These are phyloP conservation scores for Lanistes nyassanus DNA, from an alignment of 1,140 invertebrate species.

Conservation along the genomic window DNA sequence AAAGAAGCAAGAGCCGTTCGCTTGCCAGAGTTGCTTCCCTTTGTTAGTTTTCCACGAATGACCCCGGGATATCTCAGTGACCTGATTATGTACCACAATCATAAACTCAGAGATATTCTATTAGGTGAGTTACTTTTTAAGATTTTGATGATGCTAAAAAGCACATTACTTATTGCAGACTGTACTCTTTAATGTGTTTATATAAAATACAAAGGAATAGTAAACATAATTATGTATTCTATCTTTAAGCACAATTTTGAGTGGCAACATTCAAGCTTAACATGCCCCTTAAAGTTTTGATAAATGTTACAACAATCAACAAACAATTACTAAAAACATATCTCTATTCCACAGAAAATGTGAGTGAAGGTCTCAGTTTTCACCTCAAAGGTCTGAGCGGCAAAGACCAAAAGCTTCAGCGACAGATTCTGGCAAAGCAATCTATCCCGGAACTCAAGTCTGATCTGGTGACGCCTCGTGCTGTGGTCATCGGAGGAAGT, in stretches of 20 bases:
- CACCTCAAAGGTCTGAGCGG: background rate
- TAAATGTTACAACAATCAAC: background rate
- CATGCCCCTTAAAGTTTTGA: background rate
- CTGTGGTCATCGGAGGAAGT: background rate
- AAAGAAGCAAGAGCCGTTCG: background rate
- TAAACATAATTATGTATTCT: background rate
- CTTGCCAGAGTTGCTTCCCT: background rate
- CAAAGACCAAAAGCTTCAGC: background rate
- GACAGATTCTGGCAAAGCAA: background rate
- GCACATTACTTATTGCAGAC: background rate
- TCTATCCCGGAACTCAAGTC: background rate
- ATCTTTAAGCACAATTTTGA: no score
- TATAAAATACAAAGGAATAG: no score
- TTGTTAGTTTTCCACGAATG: background rate
- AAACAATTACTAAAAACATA: background rate
- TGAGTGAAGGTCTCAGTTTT: background rate
- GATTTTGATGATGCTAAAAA: no score
- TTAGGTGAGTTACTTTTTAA: no score
- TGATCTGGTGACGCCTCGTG: background rate
- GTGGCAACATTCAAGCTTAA: no score
- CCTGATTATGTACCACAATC: background rate
- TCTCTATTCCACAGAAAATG: background rate
- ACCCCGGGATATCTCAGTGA: background rate
- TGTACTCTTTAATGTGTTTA: background rate
- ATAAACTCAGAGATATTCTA: background rate